Evolutionary conservation across 2,797 vertebrate genomes (phyloP), one percentile per base, ranked within the genome.

Genomic region (Leontocebus nigricollis): DNA sequence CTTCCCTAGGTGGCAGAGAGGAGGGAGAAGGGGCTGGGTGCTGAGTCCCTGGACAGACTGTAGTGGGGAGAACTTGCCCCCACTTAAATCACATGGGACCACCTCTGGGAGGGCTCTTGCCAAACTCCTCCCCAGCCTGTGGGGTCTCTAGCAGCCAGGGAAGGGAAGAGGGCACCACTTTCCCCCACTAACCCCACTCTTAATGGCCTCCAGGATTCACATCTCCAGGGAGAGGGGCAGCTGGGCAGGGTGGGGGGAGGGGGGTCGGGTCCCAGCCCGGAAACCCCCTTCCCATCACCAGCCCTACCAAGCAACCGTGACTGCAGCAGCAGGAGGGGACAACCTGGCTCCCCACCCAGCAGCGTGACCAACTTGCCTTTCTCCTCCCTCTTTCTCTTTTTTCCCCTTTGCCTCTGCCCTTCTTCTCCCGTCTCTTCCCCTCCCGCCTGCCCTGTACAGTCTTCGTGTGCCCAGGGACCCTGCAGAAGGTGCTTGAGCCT

Each of bases 381-480:
- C 89, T 96, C 84, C 95, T 90, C 61, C 94, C 88, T 87, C 70
- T 96, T 50, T 33, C 61, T n/a, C 30, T 64, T 19, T n/a, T 93
- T 70, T 82, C 82, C 95, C 92, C 50, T 95, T 92, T 13, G 39
- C 89, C 97, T 90, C 87, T 26, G 59, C 95, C 88, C 96, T 90
- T 81, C 95, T 96, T 97, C 96, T 97, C 96, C 97, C 90, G 48
- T 95, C 90, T 96, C 95, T 95, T 96, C 96, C 97, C 79, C 93
- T 95, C 75, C 95, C 93, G 27, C 55, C 97, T 59, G 81, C 91
- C 96, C n/a, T 33, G 90, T 96, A 91, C 99, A 99, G 99, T 99
- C 98, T 99, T 99, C 98, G 99, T 99, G 88, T 99, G 99, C 98
- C 99, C 99, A 77, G 99, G 99, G 93, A 99, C 99, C 2, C 99